Percentiles rank a stretch among this genome's conserved stretches.
These are phyloP conservation scores for Lasius fuliginosus DNA, from an alignment of 2,888 invertebrate species.

Conservation along the genomic window DNA sequence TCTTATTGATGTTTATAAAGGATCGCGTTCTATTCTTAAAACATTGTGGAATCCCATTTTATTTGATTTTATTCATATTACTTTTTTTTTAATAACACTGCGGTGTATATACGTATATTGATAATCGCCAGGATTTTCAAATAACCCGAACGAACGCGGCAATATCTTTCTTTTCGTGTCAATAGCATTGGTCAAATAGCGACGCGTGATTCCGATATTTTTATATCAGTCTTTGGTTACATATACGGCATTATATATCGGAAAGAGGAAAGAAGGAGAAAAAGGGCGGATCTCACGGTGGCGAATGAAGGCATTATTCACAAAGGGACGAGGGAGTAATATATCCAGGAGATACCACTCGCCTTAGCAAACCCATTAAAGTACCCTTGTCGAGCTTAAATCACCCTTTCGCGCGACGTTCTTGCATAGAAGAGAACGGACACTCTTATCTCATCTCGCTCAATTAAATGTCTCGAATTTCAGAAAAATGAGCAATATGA, in stretches of 20 bases:
- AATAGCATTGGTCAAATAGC: constrained; percentile 46
- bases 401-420: constrained; percentile 36
- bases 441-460: constrained; percentile 20
- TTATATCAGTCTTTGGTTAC: constrained; percentile 38
- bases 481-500: constrained; percentile 13
- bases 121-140: constrained; percentile 13
- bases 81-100: background rate
- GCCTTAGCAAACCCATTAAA: constrained; percentile 60
- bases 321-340: constrained; percentile 20
- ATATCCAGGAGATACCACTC: constrained; percentile 45
- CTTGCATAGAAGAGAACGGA: constrained; percentile 27
- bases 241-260: background rate
- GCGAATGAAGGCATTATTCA: constrained; percentile 34
- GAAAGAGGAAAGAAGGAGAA: constrained; percentile 14
- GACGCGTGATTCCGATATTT: constrained; percentile 36
- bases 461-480: constrained; percentile 45
- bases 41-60: background rate
- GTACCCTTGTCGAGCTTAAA: constrained; percentile 58
- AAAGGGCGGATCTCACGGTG: background rate
- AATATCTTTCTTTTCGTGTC: constrained; percentile 24
- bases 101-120: background rate
- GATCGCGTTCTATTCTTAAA: background rate
- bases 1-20: background rate
- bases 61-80: background rate
- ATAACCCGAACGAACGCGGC: constrained; percentile 6